phyloP scores from a whole-genome alignment of 2,113 vertebrate species.

The Actenoides hombroni region DNA sequence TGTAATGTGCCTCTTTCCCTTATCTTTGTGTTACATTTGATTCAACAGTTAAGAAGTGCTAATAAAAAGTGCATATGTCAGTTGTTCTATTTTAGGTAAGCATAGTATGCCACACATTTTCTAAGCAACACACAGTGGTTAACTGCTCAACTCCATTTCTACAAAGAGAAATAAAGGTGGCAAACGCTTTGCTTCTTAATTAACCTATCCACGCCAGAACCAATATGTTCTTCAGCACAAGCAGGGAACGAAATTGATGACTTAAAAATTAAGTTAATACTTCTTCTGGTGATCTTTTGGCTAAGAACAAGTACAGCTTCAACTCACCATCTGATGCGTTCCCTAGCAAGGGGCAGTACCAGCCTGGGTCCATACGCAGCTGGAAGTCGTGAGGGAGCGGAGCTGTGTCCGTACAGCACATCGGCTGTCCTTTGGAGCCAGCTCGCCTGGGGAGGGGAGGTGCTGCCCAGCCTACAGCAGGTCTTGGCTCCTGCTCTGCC shows the following conservation, averaged over 20 bases:
- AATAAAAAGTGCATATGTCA: constrained; percentile 38
- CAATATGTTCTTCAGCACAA: neutral
- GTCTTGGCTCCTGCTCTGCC: constrained; percentile 34
- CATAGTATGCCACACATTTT: neutral
- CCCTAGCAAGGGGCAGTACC: neutral
- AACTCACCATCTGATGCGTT: neutral
- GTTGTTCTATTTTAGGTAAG: constrained; percentile 39
- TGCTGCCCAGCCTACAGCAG: constrained; percentile 28
- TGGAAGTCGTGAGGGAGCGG: neutral
- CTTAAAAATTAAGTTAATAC: constrained; percentile 5
- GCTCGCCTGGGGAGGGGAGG: neutral
- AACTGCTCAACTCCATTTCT: neutral
- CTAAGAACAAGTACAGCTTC: neutral
- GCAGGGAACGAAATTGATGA: neutral
- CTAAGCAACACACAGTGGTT: neutral
- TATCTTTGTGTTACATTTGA: neutral
- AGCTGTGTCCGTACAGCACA: neutral
- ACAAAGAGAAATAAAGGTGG: constrained; percentile 4
- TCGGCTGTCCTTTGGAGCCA: neutral
- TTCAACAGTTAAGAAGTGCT: constrained; percentile 3
- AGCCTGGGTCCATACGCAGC: neutral
- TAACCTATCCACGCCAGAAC: neutral
- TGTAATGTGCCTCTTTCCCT: neutral
- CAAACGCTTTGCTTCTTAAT: neutral
- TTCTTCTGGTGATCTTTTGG: neutral